Conservation (phyloP, 1,140 invertebrate genomes). For the Zaprionus capensis region DNA sequence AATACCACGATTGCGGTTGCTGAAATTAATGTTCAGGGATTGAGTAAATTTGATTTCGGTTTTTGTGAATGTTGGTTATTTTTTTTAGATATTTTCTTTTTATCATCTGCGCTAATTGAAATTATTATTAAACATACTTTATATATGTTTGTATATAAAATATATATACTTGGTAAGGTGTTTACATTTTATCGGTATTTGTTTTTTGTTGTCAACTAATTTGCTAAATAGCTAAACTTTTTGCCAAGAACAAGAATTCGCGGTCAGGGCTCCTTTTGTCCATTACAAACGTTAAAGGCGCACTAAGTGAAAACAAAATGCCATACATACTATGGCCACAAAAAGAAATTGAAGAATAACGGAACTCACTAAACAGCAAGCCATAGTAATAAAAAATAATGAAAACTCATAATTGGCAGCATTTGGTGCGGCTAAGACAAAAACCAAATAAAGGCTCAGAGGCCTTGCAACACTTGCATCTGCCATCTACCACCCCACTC, state of each 20-base stretch:
- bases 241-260: slow-evolving; percentile 43
- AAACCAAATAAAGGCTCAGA: slow-evolving; percentile 9
- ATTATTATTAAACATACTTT: background rate
- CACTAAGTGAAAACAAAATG: slow-evolving; percentile 69
- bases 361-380: slow-evolving; percentile 80
- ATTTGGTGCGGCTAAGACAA: slow-evolving; percentile 33
- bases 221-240: slow-evolving; percentile 43
- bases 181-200: background rate
- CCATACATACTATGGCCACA: slow-evolving; percentile 53
- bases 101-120: slow-evolving; percentile 46
- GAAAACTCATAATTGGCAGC: slow-evolving; percentile 32
- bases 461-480: background rate
- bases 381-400: slow-evolving; percentile 66
- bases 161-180: slow-evolving; percentile 12
- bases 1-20: slow-evolving; percentile 85
- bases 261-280: slow-evolving; percentile 74
- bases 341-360: slow-evolving; percentile 47
- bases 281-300: slow-evolving; percentile 79
- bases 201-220: slow-evolving; percentile 48
- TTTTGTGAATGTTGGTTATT: slow-evolving; percentile 45
- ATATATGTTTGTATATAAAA: slow-evolving; percentile 23
- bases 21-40: slow-evolving; percentile 81
- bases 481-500: background rate
- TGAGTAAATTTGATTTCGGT: slow-evolving; percentile 67
- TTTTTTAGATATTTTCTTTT: slow-evolving; percentile 15